phyloP scores from a whole-genome alignment of 2,888 invertebrate species.

The Coecobrya sp. region DNA sequence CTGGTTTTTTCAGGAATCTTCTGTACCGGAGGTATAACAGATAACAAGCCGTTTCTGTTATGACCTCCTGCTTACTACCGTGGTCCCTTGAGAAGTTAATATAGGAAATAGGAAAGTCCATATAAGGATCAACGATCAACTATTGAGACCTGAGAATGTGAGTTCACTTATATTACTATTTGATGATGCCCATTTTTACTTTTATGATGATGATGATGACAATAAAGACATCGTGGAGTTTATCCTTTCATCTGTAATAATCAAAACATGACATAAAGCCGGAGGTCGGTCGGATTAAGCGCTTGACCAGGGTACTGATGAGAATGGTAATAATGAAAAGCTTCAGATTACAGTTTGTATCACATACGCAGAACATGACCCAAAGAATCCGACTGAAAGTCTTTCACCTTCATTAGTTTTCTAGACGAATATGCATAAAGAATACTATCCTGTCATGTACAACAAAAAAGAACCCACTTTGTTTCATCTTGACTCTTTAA shows the following conservation, averaged over 20 bases:
- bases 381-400: no score
- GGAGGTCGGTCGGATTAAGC: conserved; percentile 26
- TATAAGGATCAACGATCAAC: background rate
- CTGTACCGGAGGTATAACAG: background rate
- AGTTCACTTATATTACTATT: background rate
- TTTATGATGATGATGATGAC: background rate
- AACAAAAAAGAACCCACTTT: no score
- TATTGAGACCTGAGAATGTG: background rate
- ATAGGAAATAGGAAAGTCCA: background rate
- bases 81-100: background rate
- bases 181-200: background rate
- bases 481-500: no score
- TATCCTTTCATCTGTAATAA: conserved; percentile 39
- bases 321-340: background rate
- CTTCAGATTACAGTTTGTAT: background rate
- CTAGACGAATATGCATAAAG: no score
- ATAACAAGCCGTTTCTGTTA: background rate
- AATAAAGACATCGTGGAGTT: background rate
- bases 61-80: background rate
- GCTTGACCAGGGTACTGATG: background rate
- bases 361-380: no score
- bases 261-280: conserved; percentile 11
- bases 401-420: no score
- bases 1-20: conserved; percentile 9
- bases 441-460: no score